Evolutionary conservation across 2,113 vertebrate species (phyloP).

Genomic region (Oreotrochilus melanogaster): DNA sequence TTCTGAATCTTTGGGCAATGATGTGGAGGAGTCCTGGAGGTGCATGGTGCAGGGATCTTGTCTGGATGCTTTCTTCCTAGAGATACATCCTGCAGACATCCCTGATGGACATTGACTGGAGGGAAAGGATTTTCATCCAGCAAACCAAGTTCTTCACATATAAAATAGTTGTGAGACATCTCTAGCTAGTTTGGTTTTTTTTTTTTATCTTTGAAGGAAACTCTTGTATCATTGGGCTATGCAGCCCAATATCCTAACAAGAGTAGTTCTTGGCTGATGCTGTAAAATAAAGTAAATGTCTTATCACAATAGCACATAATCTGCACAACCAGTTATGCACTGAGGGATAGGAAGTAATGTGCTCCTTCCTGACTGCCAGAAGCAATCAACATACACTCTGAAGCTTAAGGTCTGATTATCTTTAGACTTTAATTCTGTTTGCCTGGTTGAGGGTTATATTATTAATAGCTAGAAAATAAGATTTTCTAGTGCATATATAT

Average conservation of each 20-base stretch:
- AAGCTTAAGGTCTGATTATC: background rate
- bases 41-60: background rate
- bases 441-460: background rate
- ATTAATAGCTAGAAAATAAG: slow-evolving; percentile 53
- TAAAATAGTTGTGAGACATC: background rate
- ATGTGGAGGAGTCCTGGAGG: background rate
- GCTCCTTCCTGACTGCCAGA: background rate
- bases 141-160: background rate
- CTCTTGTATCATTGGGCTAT: background rate
- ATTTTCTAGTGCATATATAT: slow-evolving; percentile 9
- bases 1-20: background rate
- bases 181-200: background rate
- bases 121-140: background rate
- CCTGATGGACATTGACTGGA: too few relatives aligned
- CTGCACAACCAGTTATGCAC: background rate
- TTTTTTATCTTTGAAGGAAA: background rate
- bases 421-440: background rate
- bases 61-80: background rate
- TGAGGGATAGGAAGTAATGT: background rate
- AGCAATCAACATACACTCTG: background rate
- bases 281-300: background rate
- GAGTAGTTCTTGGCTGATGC: background rate
- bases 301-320: background rate
- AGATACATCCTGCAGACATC: background rate
- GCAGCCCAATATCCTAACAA: background rate